These are phyloP conservation scores for Epistrophe eligans DNA, from an alignment of 2,888 invertebrate genomes.

Conservation along the genomic window DNA sequence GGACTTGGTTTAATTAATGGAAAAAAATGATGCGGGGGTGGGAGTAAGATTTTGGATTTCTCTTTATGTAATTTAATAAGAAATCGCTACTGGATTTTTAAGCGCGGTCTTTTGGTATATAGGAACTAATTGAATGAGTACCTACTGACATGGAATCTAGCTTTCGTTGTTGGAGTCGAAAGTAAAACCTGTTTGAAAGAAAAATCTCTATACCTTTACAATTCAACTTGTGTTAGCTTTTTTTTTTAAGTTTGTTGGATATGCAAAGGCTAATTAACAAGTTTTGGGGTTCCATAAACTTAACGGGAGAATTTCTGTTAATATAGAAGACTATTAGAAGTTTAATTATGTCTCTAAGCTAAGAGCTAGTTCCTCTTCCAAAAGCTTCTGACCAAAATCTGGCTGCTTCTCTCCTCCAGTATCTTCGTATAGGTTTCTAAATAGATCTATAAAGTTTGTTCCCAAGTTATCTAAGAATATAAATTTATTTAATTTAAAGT, in stretches of 20 bases:
- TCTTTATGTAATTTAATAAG: constrained; percentile 55
- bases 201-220: background rate
- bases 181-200: background rate
- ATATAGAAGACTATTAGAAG: no score
- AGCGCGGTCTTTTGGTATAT: background rate
- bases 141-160: constrained; percentile 6
- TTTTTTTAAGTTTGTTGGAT: background rate
- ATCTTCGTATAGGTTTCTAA: no score
- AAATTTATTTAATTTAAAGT: no score
- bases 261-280: no score
- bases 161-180: background rate
- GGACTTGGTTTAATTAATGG: constrained; percentile 55
- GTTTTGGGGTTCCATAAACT: no score
- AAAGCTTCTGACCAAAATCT: no score
- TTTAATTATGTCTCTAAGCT: no score
- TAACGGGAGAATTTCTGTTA: no score
- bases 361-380: no score
- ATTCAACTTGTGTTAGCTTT: background rate
- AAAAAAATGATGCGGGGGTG: constrained; percentile 26
- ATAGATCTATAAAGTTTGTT: no score
- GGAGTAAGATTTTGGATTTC: constrained; percentile 58
- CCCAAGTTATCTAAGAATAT: no score
- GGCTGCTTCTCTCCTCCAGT: no score
- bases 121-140: constrained; percentile 4
- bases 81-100: constrained; percentile 59